These are phyloP conservation scores for Sebastes glaucus DNA, from an alignment of 2,797 vertebrate genomes.

Conservation along the genomic window DNA sequence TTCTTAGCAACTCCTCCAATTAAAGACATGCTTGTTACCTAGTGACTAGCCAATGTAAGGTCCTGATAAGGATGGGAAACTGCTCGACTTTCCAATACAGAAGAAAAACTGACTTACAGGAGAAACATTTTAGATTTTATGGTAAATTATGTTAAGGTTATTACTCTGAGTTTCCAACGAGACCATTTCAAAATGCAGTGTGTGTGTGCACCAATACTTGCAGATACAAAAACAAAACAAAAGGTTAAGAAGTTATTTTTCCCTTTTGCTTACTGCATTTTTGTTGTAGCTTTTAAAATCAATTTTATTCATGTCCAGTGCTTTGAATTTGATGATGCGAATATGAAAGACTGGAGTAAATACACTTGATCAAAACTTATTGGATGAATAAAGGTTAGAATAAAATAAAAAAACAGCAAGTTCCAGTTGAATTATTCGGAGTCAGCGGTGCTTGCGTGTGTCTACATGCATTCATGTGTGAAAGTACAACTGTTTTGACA, in stretches of 20 bases:
- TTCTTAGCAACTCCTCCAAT: too few species aligned
- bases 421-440: background rate
- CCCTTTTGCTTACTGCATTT: background rate
- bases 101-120: background rate
- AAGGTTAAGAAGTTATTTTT: background rate
- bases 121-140: background rate
- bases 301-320: background rate
- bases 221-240: background rate
- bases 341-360: background rate
- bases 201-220: background rate
- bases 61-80: background rate
- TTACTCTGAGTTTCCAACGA: background rate
- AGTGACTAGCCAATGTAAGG: too few species aligned
- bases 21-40: too few species aligned
- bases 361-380: background rate
- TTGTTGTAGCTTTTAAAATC: background rate
- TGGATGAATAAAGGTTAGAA: background rate
- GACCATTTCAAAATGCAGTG: background rate
- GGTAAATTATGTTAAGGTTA: background rate
- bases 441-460: background rate
- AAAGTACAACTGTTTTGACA: slow-evolving; percentile 49
- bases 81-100: background rate
- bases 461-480: slow-evolving; percentile 20
- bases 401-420: background rate
- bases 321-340: background rate